A percentile compares a stretch with the other conserved stretches of the same genome.
These are phyloP conservation scores for Catocala nupta DNA, from an alignment of 2,888 invertebrate genomes.

Conservation along the genomic window DNA sequence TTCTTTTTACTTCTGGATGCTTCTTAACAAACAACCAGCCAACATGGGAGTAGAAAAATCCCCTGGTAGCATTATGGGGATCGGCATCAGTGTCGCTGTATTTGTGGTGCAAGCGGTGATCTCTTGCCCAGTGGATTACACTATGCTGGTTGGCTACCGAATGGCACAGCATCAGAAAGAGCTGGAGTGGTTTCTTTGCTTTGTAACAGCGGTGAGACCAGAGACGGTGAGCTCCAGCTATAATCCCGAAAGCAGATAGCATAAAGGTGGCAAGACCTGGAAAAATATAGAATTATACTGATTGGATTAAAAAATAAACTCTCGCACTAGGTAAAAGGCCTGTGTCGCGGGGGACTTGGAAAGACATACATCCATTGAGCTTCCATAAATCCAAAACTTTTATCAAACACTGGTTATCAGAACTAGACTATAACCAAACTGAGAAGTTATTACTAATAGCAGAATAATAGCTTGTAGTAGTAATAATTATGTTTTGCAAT, in stretches of 20 bases:
- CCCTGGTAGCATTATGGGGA: conserved; percentile 91
- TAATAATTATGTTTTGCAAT: too few species aligned
- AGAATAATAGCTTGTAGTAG: too few species aligned
- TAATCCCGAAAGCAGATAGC: conserved; percentile 41
- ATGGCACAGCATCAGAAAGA: conserved; percentile 58
- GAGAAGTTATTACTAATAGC: too few species aligned
- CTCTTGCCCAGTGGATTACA: conserved; percentile 50
- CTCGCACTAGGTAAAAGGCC: too few species aligned
- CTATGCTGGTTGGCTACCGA: conserved; percentile 55
- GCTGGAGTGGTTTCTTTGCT: conserved; percentile 54
- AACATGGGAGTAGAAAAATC: conserved; percentile 94
- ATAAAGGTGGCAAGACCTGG: conserved; percentile 37
- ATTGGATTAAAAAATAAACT: too few species aligned
- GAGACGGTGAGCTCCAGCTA: conserved; percentile 57
- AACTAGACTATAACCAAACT: too few species aligned
- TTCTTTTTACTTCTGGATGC: conserved; percentile 90
- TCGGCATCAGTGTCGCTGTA: conserved; percentile 92
- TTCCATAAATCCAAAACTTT: too few species aligned
- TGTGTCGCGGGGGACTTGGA: too few species aligned
- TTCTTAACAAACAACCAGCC: conserved; percentile 93
- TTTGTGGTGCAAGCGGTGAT: conserved; percentile 62
- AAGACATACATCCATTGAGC: too few species aligned
- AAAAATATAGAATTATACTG: neutral
- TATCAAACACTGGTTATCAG: too few species aligned
- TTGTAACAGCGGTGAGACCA: conserved; percentile 60